These are phyloP conservation scores for Hypsopygia costalis DNA, from an alignment of 2,888 invertebrate species.

Conservation along the genomic window DNA sequence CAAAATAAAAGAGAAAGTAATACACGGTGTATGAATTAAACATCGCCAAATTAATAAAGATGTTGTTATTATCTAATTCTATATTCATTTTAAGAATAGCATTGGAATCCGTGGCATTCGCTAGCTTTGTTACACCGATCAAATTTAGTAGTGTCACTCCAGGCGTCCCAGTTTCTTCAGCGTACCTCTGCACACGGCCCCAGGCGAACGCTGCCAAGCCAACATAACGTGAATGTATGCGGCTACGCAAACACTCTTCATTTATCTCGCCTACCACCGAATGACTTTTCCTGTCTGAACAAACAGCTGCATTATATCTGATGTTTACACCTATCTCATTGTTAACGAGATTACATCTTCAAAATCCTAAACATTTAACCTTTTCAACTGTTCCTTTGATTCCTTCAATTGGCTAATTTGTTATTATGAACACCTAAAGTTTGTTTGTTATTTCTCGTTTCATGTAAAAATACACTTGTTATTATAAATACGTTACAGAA, in stretches of 20 bases:
- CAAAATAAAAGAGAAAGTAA: too few relatives aligned
- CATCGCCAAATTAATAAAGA: too few relatives aligned
- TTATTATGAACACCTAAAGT: neutral
- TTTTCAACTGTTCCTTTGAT: neutral
- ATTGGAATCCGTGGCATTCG: constrained; percentile 51
- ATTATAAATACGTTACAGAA: constrained; percentile 16
- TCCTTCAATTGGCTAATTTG: neutral
- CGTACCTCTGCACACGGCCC: constrained; percentile 76
- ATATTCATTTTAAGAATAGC: constrained; percentile 22
- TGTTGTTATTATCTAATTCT: too few relatives aligned
- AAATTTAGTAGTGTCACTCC: constrained; percentile 80
- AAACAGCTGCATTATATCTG: constrained; percentile 42
- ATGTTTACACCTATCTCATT: constrained; percentile 26
- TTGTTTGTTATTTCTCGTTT: neutral
- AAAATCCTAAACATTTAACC: neutral
- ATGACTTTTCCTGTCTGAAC: constrained; percentile 54
- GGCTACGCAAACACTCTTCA: constrained; percentile 46
- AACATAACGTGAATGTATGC: constrained; percentile 39
- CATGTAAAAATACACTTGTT: constrained; percentile 4
- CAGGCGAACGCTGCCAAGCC: constrained; percentile 64
- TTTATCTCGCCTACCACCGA: constrained; percentile 52
- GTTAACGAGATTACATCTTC: constrained; percentile 12
- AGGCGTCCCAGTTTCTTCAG: constrained; percentile 73
- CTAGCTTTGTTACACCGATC: constrained; percentile 68
- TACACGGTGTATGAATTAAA: too few relatives aligned